Percentiles rank a stretch among this genome's conserved stretches.
Conservation (phyloP, 2,113 vertebrate genomes). For the Trachemys scripta region DNA sequence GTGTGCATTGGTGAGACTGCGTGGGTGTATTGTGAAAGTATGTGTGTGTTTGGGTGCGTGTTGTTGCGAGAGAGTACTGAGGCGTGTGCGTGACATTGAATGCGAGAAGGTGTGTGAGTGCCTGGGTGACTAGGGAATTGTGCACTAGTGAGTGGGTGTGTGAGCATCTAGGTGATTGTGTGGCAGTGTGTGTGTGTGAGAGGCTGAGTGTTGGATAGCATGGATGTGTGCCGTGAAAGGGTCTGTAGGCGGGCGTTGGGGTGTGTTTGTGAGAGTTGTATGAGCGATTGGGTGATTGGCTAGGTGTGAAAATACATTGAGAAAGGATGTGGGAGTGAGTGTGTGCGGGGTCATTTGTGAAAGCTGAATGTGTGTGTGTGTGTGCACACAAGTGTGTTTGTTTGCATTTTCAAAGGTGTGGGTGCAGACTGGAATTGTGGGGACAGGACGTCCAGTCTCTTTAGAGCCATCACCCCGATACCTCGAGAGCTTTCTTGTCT, state of each 20-base stretch:
- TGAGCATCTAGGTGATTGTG: too few relatives aligned
- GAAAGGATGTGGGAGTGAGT: neutral
- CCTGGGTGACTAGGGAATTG: neutral
- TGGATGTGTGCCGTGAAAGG: neutral
- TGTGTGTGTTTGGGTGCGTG: neutral
- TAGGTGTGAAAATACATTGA: neutral
- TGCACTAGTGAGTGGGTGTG: neutral
- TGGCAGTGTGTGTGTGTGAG: neutral
- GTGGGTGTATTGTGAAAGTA: neutral
- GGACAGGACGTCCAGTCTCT: neutral
- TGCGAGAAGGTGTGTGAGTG: neutral
- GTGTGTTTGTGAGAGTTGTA: rapidly evolving
- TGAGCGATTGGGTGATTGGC: rapidly evolving
- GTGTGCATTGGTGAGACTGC: neutral
- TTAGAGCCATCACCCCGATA: neutral
- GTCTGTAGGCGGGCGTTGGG: neutral
- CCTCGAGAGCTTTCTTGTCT: neutral
- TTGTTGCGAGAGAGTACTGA: neutral
- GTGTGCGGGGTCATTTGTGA: neutral
- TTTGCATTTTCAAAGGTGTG: neutral
- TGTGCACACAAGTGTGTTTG: neutral
- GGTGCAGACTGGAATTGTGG: neutral
- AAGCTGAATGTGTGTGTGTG: neutral
- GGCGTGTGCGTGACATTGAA: neutral
- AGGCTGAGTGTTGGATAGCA: rapidly evolving